Evolutionary conservation across 2,888 invertebrate species (phyloP).

Genomic region (Andricus curvator): DNA sequence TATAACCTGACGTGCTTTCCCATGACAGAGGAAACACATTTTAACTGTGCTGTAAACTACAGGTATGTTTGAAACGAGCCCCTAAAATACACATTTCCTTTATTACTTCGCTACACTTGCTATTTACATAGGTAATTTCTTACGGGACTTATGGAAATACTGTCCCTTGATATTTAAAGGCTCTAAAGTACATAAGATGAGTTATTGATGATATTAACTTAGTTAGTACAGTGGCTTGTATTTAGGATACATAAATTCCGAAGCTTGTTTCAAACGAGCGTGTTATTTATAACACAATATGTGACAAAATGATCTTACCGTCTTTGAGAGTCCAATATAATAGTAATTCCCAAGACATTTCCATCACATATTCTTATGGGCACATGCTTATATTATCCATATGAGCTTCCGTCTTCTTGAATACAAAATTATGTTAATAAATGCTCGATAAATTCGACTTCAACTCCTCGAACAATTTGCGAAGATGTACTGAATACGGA

Average conservation of each 20-base stretch:
- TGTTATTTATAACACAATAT: constrained; percentile 11
- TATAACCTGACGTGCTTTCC: neutral
- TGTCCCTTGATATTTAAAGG: constrained; percentile 32
- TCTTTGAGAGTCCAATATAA: neutral
- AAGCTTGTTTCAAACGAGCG: constrained; percentile 9
- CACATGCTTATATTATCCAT: neutral
- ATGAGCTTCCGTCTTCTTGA: neutral
- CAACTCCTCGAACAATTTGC: too few relatives aligned
- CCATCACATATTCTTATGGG: neutral
- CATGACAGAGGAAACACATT: neutral
- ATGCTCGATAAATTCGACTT: too few relatives aligned
- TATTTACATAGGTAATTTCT: constrained; percentile 26
- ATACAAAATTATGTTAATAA: too few relatives aligned
- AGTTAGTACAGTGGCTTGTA: constrained; percentile 9
- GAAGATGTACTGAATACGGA: too few relatives aligned
- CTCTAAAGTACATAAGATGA: constrained; percentile 30
- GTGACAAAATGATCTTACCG: neutral
- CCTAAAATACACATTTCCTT: constrained; percentile 22
- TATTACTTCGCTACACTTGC: neutral
- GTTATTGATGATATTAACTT: constrained; percentile 19
- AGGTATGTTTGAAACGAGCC: neutral
- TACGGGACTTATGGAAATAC: constrained; percentile 21
- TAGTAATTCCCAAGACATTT: constrained; percentile 1
- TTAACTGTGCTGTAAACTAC: constrained; percentile 9
- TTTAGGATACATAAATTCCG: constrained; percentile 30